Evolutionary conservation across 2,113 vertebrate species (phyloP), one percentile per base, ranked within the genome.

Genomic region (Lampris incognitus): DNA sequence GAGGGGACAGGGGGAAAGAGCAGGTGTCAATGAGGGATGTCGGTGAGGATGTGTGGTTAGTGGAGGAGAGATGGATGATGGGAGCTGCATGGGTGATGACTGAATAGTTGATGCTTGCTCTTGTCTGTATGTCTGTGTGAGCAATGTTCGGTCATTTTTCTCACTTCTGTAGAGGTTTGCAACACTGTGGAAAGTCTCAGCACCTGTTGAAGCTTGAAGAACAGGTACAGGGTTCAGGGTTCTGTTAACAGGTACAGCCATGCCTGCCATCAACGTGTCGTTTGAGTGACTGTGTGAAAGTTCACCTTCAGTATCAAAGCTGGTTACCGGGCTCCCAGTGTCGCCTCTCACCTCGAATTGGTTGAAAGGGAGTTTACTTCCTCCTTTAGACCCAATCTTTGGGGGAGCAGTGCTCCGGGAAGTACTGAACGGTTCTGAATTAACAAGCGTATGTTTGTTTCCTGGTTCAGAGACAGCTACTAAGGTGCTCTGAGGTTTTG

Each of bases 401-500:
- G 9, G 61, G 1, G 11, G 36, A 5, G 55, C 36, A 37, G 66
- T 11, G 0, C 57, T 11, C 37, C 3, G 8, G 0, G 24, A 59
- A 37, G 52, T 54, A 13, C 1, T n/a, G 1, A 13, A 6, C 9
- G 10, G 38, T n/a, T 79, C 57, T 59, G 68, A 69, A 36, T 24
- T 62, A 66, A 60, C 65, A 13, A 69, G 54, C 56, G 64, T 64
- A 65, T 64, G 40, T 11, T 80, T 36, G 2, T 55, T 46, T 46
- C 13, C 51, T 24, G 41, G n/a, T 5, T 65, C 9, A 39, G 66
- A 44, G 24, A 13, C 13, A 58, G 40, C 59, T 1, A 66, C 13
- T 8, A n/a, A 6, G 2, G 40, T 9, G 6, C n/a, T 24, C 38
- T 11, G 64, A 11, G 63, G 63, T 8, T n/a, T 38, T 13, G 0